These are phyloP conservation scores for Villa cingulata DNA, from an alignment of 2,888 invertebrate species.

Conservation along the genomic window DNA sequence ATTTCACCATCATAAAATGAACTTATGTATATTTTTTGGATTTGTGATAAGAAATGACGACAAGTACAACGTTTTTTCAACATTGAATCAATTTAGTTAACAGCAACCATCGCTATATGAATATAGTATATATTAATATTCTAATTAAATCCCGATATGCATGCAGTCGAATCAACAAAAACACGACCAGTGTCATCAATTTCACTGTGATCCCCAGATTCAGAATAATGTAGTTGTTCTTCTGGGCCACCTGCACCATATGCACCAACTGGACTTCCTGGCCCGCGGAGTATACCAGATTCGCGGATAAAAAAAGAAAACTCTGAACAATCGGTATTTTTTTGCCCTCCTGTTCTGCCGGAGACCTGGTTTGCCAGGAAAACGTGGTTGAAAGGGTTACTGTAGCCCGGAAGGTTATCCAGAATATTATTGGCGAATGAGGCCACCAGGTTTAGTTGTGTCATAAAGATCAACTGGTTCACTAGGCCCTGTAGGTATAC, in stretches of 20 bases:
- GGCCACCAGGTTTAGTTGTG: neutral
- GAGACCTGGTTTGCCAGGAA: neutral
- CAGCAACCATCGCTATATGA: no score
- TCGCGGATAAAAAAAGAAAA: neutral
- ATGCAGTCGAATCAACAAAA: no score
- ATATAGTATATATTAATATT: no score
- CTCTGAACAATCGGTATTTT: neutral
- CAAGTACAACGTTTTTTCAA: no score
- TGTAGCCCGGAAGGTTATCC: neutral
- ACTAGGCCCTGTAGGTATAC: neutral
- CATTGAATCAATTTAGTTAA: no score
- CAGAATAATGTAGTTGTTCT: neutral
- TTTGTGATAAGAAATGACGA: no score
- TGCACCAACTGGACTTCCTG: constrained; percentile 2
- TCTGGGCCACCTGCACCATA: neutral
- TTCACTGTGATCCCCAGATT: no score
- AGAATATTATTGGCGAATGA: neutral
- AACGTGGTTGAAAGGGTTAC: neutral
- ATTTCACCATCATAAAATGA: no score
- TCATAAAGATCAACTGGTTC: constrained; percentile 1
- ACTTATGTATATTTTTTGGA: no score
- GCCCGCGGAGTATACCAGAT: neutral
- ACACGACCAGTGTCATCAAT: no score
- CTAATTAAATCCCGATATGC: no score
- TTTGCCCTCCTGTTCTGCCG: neutral